Evolutionary conservation across 1,140 invertebrate species (phyloP).

Genomic region (Triops longicaudatus): DNA sequence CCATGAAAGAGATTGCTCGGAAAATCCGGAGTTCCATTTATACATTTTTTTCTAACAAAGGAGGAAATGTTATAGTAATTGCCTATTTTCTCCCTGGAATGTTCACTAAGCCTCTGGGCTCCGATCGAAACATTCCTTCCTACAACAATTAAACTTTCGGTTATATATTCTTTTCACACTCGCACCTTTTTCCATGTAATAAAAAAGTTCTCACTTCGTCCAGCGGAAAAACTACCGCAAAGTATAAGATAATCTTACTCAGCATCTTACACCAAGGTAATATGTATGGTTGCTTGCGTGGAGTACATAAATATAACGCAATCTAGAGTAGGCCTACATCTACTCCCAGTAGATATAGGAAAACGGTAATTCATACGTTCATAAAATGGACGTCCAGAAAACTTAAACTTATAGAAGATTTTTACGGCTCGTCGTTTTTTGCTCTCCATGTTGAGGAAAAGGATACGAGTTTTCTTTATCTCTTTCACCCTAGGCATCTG

Average conservation of each 20-base stretch:
- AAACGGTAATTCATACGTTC: not conserved
- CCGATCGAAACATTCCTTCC: not conserved
- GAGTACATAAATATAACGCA: no score
- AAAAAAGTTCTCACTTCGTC: not conserved
- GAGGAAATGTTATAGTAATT: not conserved
- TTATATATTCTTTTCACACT: not conserved
- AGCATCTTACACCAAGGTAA: no score
- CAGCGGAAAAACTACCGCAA: not conserved
- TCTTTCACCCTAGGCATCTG: constrained; percentile 16
- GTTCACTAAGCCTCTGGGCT: not conserved
- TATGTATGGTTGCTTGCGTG: no score
- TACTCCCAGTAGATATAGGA: not conserved
- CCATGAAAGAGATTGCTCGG: not conserved
- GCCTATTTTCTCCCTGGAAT: not conserved
- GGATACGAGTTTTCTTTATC: not conserved
- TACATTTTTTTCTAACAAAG: not conserved
- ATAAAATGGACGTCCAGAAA: not conserved
- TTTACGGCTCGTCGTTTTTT: constrained; percentile 15
- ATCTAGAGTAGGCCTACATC: no score
- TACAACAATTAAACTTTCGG: not conserved
- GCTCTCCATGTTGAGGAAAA: constrained; percentile 8
- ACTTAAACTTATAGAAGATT: constrained; percentile 3
- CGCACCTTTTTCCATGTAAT: not conserved
- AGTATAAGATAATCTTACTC: not conserved
- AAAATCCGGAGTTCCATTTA: not conserved